Percentiles rank a stretch among this genome's conserved stretches.
phyloP scores from a whole-genome alignment of 2,888 invertebrate genomes.

The Antitype chi region DNA sequence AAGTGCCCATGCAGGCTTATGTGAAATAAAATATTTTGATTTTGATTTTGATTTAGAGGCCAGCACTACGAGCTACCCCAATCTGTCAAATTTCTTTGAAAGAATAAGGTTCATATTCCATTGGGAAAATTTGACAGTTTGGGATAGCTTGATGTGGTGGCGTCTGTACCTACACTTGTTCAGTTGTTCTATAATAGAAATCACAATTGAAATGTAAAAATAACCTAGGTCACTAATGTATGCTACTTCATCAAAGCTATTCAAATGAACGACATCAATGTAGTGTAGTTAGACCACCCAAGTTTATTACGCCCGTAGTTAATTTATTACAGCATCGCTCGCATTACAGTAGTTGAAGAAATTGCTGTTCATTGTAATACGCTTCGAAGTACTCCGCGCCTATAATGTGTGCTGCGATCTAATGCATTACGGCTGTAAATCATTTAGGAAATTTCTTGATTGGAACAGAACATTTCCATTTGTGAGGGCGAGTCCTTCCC shows the following conservation, averaged over 20 bases:
- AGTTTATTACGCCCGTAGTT: slow-evolving; percentile 43
- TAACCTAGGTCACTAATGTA: not conserved
- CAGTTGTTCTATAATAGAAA: not conserved
- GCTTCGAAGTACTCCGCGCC: slow-evolving; percentile 28
- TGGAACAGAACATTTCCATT: slow-evolving; percentile 45
- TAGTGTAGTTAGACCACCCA: slow-evolving; percentile 56
- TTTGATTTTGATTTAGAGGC: too few relatives aligned
- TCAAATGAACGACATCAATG: slow-evolving; percentile 19
- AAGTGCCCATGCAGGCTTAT: too few relatives aligned
- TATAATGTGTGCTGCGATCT: slow-evolving; percentile 38
- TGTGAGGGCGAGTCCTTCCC: slow-evolving; percentile 23
- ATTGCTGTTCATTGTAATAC: slow-evolving; percentile 60
- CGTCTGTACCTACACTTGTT: too few relatives aligned
- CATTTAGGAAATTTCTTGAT: slow-evolving; percentile 53
- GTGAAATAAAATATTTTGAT: too few relatives aligned
- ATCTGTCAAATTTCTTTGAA: too few relatives aligned
- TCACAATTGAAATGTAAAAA: not conserved
- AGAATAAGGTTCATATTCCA: too few relatives aligned
- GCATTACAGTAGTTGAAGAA: slow-evolving; percentile 60
- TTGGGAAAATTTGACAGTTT: too few relatives aligned
- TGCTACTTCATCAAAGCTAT: slow-evolving; percentile 12
- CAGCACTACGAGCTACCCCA: too few relatives aligned
- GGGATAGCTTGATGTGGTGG: too few relatives aligned
- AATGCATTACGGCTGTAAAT: slow-evolving; percentile 45
- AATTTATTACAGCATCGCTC: slow-evolving; percentile 52